Conservation (phyloP, 2,113 vertebrate genomes). For the Oryzias melastigma region DNA sequence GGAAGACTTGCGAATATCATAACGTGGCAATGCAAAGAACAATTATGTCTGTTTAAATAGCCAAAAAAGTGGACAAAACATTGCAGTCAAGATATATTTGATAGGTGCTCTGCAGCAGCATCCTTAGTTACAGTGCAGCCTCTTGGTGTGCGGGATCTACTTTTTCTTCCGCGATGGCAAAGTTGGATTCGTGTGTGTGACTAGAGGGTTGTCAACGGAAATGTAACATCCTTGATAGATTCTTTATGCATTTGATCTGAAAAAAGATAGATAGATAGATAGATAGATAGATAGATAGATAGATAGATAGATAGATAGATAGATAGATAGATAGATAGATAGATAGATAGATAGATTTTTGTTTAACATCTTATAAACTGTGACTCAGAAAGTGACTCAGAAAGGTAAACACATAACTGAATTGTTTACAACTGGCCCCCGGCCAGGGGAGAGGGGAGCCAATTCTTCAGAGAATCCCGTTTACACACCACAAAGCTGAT, state of each 20-base stretch:
- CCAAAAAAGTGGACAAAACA: neutral
- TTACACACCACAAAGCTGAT: too few relatives aligned
- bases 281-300: conserved; percentile 1
- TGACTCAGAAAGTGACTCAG: too few relatives aligned
- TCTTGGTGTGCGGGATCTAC: neutral
- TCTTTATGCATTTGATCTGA: too few relatives aligned
- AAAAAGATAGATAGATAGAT: neutral
- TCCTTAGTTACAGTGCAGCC: neutral
- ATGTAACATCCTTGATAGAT: too few relatives aligned
- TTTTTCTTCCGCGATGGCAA: conserved; percentile 6
- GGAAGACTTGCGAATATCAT: too few relatives aligned
- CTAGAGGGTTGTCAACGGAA: neutral
- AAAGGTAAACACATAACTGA: too few relatives aligned
- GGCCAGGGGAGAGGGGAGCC: too few relatives aligned
- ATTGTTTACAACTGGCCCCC: too few relatives aligned
- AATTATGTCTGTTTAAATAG: too few relatives aligned
- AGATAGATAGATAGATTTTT: neutral
- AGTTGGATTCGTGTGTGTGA: neutral
- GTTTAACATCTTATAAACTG: too few relatives aligned
- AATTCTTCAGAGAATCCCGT: too few relatives aligned
- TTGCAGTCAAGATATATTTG: neutral
- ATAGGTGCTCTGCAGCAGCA: neutral
- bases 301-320: neutral
- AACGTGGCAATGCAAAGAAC: too few relatives aligned
- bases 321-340: neutral